These are phyloP conservation scores for Myotis findleyi DNA, from an alignment of 2,797 vertebrate species.

Conservation along the genomic window DNA sequence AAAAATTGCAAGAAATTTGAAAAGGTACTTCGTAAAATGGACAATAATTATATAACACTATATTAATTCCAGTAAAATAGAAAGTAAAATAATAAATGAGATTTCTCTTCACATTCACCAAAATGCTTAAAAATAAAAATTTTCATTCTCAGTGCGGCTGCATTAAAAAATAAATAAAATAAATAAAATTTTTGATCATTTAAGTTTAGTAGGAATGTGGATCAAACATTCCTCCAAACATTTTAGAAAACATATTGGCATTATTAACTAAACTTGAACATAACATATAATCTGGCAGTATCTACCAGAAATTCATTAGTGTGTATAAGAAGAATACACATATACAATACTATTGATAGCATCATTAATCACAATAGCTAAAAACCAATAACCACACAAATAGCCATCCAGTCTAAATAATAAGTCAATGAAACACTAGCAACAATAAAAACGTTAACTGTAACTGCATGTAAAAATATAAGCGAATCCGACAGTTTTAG, in stretches of 20 bases:
- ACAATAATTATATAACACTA: not conserved
- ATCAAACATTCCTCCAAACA: not conserved
- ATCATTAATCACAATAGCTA: not conserved
- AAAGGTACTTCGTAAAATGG: not conserved
- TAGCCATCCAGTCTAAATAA: not conserved
- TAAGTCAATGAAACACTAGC: not conserved
- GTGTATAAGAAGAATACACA: not conserved
- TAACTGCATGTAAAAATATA: not conserved
- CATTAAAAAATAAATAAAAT: no score
- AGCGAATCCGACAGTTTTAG: not conserved
- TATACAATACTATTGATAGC: not conserved
- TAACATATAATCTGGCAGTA: not conserved
- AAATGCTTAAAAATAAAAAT: slow-evolving; percentile 36
- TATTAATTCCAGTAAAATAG: not conserved
- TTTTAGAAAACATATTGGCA: not conserved
- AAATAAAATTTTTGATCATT: slow-evolving; percentile 22
- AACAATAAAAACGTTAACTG: not conserved
- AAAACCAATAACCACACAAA: not conserved
- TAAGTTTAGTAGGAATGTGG: not conserved
- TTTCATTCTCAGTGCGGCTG: not conserved
- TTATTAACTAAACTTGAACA: not conserved
- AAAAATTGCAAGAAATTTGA: not conserved
- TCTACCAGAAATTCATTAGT: not conserved
- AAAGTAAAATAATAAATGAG: not conserved
- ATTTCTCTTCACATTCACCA: not conserved